Conservation (phyloP, 2,797 vertebrate species). For the Saxicola maurus region DNA sequence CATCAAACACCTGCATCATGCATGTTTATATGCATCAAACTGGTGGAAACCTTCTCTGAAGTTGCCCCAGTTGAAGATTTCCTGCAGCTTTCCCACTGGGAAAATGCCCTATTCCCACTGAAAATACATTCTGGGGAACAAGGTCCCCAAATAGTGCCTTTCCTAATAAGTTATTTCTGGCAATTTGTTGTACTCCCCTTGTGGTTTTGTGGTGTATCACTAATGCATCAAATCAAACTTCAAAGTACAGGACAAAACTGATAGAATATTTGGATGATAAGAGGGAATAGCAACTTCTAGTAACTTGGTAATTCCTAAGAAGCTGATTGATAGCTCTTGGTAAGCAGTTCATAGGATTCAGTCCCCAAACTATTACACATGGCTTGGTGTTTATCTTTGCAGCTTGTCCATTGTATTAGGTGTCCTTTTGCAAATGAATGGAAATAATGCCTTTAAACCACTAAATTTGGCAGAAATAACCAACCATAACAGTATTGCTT, state of each 20-base stretch:
- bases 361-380: neutral
- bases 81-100: neutral
- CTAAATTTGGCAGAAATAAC: neutral
- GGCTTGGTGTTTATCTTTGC: neutral
- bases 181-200: neutral
- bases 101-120: neutral
- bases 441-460: neutral
- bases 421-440: neutral
- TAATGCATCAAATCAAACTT: neutral
- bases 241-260: neutral
- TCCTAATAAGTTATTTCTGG: neutral
- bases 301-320: neutral
- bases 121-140: neutral
- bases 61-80: neutral
- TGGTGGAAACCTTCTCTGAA: neutral
- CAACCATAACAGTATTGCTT: neutral
- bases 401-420: neutral
- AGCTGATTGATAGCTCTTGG: neutral
- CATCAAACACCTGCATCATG: neutral
- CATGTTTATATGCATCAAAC: neutral
- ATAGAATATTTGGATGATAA: neutral
- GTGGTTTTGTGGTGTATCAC: accelerated
- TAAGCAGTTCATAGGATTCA: neutral
- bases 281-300: neutral
- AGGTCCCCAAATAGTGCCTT: neutral